A percentile compares a stretch with the other conserved stretches of the same genome.
Conservation (phyloP, 92 coral and sea anemone species). For the Palythoa grandis region DNA sequence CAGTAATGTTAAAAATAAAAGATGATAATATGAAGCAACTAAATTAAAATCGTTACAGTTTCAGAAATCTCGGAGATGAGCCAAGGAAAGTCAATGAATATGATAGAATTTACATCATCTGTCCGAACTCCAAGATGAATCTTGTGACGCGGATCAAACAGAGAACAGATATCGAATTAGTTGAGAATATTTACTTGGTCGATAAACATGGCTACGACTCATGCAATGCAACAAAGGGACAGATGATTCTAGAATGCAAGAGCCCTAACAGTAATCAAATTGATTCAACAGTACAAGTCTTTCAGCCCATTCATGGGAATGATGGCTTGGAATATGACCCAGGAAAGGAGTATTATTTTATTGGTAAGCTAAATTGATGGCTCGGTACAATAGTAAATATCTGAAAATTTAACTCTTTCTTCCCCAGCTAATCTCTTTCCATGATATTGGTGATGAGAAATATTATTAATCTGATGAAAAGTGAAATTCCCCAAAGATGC, state of each 20-base stretch:
- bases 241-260: neutral
- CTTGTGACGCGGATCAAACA: slow-evolving; percentile 1
- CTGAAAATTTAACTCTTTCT: no score
- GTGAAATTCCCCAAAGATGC: no score
- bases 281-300: slow-evolving; percentile 57
- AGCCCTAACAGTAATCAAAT: neutral
- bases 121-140: slow-evolving; percentile 29
- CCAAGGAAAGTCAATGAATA: slow-evolving; percentile 24
- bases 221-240: slow-evolving; percentile 23
- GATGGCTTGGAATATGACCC: slow-evolving; percentile 49
- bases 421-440: no score
- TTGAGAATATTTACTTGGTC: slow-evolving; percentile 25
- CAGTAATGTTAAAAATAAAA: no score
- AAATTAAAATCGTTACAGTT: slow-evolving; percentile 1
- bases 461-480: no score
- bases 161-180: neutral
- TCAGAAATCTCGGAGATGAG: slow-evolving; percentile 29
- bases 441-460: no score
- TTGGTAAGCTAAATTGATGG: slow-evolving; percentile 56
- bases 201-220: slow-evolving; percentile 33
- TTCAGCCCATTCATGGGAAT: slow-evolving; percentile 56
- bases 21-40: neutral
- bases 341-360: slow-evolving; percentile 76
- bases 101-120: slow-evolving; percentile 9
- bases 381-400: no score